Evolutionary conservation across 2,113 vertebrate genomes (phyloP).

Genomic region (Neotragus moschatus): DNA sequence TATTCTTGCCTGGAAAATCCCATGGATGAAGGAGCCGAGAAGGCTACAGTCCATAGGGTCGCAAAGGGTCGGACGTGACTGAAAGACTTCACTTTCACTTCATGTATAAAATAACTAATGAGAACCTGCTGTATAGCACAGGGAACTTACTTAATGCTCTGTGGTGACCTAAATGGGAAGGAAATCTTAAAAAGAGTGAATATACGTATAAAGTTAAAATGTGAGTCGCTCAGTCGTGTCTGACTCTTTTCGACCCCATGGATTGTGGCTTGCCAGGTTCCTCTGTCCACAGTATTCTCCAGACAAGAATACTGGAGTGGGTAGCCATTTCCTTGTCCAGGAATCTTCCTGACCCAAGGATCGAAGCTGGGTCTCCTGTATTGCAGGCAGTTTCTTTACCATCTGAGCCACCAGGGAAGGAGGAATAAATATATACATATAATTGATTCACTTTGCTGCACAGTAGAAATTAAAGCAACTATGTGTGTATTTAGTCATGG

Average conservation of each 20-base stretch:
- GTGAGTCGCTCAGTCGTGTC: neutral
- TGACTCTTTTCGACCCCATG: neutral
- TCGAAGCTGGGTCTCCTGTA: neutral
- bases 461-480: neutral
- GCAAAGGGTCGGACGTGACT: neutral
- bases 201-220: neutral
- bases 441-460: neutral
- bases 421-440: neutral
- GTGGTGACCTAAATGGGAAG: neutral
- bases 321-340: neutral
- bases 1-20: neutral
- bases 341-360: neutral
- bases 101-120: neutral
- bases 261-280: neutral
- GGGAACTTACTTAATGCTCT: neutral
- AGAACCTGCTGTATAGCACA: neutral
- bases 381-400: neutral
- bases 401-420: neutral
- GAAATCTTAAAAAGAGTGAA: neutral
- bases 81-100: neutral
- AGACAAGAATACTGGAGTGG: neutral
- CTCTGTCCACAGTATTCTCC: neutral
- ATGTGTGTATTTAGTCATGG: neutral
- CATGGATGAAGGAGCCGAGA: neutral
- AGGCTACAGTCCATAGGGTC: neutral